These are phyloP conservation scores for Pseudococcus jackbeardsleyi DNA, from an alignment of 2,888 invertebrate species.

Conservation along the genomic window DNA sequence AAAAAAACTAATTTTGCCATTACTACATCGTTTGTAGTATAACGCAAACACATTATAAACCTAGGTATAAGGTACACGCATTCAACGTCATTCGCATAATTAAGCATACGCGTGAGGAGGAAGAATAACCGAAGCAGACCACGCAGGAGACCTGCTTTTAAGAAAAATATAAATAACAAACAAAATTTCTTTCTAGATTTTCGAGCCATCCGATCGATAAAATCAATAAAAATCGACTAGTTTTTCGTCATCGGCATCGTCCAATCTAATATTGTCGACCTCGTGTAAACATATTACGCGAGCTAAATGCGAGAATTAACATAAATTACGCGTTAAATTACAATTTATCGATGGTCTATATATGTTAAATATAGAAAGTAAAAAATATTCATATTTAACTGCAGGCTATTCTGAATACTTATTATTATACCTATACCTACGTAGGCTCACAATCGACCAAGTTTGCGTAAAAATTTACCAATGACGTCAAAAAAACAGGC, in stretches of 20 bases:
- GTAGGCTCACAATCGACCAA: not conserved
- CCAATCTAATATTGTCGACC: conserved; percentile 1
- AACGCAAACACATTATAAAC: not conserved
- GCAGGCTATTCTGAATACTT: not conserved
- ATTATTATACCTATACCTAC: not conserved
- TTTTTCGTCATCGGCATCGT: not conserved
- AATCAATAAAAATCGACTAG: conserved; percentile 2
- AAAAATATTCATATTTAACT: conserved; percentile 25
- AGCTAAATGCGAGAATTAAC: conserved; percentile 3
- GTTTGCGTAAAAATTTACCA: conserved; percentile 19
- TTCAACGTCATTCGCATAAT: conserved; percentile 9
- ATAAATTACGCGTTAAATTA: conserved; percentile 45
- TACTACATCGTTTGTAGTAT: not conserved
- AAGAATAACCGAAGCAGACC: not conserved
- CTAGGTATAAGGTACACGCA: not conserved
- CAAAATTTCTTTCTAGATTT: not conserved
- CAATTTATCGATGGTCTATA: conserved; percentile 20
- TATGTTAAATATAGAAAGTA: conserved; percentile 33
- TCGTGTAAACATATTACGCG: not conserved
- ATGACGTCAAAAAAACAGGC: not conserved
- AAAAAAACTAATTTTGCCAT: not conserved
- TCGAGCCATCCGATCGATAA: not conserved
- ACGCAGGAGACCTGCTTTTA: not conserved
- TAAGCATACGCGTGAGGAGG: not conserved
- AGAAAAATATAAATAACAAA: not conserved